Conservation (phyloP, 1,140 invertebrate genomes). For the Orussus abietinus region DNA sequence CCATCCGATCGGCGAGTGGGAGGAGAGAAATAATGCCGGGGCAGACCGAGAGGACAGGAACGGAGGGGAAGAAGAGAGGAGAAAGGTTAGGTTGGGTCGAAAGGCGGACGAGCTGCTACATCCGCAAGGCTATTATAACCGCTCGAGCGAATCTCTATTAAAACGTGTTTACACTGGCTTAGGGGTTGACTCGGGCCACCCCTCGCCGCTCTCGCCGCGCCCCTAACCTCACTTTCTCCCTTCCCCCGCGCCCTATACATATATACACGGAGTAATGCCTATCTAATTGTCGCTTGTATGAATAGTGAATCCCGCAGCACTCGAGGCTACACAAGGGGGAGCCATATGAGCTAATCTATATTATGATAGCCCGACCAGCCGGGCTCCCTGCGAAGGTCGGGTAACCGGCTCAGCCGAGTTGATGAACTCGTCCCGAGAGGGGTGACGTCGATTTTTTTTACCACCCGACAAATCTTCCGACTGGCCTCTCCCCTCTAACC, state of each 20-base stretch:
- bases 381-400: no score
- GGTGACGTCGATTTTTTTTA: no score
- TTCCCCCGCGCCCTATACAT: slow-evolving; percentile 20
- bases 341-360: slow-evolving; percentile 56
- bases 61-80: slow-evolving; percentile 3
- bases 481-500: no score
- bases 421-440: no score
- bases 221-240: slow-evolving; percentile 23
- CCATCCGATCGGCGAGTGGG: no score
- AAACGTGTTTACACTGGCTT: slow-evolving; percentile 56
- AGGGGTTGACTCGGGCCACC: slow-evolving; percentile 53
- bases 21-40: no score
- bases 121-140: slow-evolving; percentile 56
- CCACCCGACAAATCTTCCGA: no score
- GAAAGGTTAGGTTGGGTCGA: slow-evolving; percentile 21
- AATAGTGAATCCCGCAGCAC: slow-evolving; percentile 55
- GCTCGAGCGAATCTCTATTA: slow-evolving; percentile 57
- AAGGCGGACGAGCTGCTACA: slow-evolving; percentile 43
- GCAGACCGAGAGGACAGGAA: not conserved
- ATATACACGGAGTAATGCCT: slow-evolving; percentile 48
- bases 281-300: slow-evolving; percentile 57
- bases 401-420: no score
- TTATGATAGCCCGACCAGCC: slow-evolving; percentile 50
- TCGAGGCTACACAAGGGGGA: slow-evolving; percentile 51
- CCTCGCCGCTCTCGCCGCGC: slow-evolving; percentile 21